Percentiles rank a stretch among this genome's conserved stretches.
phyloP scores from a whole-genome alignment of 2,797 vertebrate species.

The Sciurus vulgaris region DNA sequence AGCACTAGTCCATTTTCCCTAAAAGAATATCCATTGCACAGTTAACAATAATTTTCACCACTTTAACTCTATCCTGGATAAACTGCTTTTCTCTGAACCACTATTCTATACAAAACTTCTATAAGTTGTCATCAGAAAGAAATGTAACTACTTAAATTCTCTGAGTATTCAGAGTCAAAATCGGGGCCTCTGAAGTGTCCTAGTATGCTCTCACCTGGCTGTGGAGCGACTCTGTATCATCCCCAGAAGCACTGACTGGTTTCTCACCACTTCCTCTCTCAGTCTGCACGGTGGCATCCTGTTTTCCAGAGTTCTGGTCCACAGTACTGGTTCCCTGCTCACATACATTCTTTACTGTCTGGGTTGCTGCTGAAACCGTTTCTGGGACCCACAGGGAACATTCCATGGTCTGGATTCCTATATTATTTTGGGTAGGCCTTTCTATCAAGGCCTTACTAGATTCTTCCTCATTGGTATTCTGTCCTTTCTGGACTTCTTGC shows the following conservation, averaged over 20 bases:
- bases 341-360: conserved; percentile 84
- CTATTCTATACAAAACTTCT: not conserved
- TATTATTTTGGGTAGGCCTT: conserved; percentile 78
- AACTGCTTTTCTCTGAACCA: conserved; percentile 23
- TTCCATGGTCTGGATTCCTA: conserved; percentile 86
- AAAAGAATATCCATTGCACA: not conserved
- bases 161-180: not conserved
- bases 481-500: conserved; percentile 67
- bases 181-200: not conserved
- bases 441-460: conserved; percentile 57
- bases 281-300: conserved; percentile 86
- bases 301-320: conserved; percentile 81
- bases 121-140: not conserved
- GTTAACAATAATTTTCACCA: conserved; percentile 14
- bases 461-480: conserved; percentile 69
- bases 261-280: conserved; percentile 81
- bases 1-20: conserved; percentile 31
- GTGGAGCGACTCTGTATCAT: conserved; percentile 87
- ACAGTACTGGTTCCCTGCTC: conserved; percentile 85
- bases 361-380: conserved; percentile 86
- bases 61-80: not conserved
- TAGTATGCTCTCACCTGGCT: conserved; percentile 87
- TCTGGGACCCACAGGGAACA: conserved; percentile 66
- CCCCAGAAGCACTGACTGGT: conserved; percentile 74
- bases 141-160: not conserved